Percentiles rank a stretch among this genome's conserved stretches.
These are phyloP conservation scores for Phylloscopus trochilus DNA, from an alignment of 2,113 vertebrate genomes.

Conservation along the genomic window DNA sequence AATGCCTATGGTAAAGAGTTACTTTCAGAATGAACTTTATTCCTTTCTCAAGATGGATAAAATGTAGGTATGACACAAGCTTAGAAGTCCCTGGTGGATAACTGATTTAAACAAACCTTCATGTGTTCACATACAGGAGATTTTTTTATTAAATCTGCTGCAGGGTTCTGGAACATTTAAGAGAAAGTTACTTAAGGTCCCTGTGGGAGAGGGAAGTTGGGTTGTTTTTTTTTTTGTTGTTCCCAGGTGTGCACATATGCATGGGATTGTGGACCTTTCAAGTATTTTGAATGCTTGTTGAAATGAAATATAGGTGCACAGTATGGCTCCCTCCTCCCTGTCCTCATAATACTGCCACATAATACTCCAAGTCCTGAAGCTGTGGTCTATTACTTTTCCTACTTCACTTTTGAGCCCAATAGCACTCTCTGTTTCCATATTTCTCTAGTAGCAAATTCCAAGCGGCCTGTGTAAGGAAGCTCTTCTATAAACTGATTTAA, in stretches of 20 bases:
- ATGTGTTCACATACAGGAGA: neutral
- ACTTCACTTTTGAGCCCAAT: neutral
- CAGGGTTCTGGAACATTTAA: neutral
- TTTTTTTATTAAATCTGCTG: neutral
- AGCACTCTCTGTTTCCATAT: neutral
- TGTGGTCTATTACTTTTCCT: neutral
- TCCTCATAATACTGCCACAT: neutral
- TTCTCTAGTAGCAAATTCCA: neutral
- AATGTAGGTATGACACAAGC: neutral
- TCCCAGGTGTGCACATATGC: neutral
- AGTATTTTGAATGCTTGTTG: neutral
- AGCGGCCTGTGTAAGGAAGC: neutral
- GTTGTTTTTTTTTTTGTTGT: neutral
- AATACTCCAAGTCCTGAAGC: neutral
- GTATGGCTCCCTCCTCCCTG: neutral
- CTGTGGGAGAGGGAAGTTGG: neutral
- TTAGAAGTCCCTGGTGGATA: neutral
- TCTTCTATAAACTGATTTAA: neutral
- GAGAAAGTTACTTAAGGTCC: neutral
- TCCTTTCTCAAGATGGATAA: neutral
- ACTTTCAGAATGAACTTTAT: constrained; percentile 1
- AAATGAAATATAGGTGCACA: neutral
- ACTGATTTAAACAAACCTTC: neutral
- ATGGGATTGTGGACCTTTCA: neutral
- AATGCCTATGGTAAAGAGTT: neutral